Percentiles rank a stretch among this genome's conserved stretches.
Evolutionary conservation across 2,888 invertebrate genomes (phyloP).

Genomic region (Chouioia cunea): DNA sequence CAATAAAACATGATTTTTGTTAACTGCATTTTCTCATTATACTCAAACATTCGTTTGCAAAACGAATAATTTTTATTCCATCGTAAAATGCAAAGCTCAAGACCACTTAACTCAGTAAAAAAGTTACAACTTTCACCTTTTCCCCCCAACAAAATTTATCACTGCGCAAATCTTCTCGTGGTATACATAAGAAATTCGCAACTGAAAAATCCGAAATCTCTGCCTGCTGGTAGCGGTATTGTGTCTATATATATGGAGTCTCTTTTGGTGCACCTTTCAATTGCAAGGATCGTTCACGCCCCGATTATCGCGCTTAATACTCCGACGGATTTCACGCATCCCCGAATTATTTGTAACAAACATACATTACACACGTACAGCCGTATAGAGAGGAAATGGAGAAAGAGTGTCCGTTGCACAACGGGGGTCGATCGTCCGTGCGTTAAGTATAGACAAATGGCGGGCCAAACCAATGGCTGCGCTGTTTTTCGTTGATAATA

Average conservation of each 20-base stretch:
- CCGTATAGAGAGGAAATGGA: constrained; percentile 34
- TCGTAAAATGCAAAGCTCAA: too few relatives aligned
- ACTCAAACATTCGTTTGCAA: too few relatives aligned
- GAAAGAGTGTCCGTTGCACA: constrained; percentile 30
- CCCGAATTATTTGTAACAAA: constrained; percentile 62
- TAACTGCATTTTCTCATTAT: too few relatives aligned
- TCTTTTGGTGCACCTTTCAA: background rate
- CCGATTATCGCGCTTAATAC: constrained; percentile 64
- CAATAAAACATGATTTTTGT: background rate
- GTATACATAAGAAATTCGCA: too few relatives aligned
- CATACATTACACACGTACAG: background rate
- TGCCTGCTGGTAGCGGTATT: constrained; percentile 10
- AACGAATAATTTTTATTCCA: too few relatives aligned
- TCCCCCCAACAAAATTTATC: too few relatives aligned
- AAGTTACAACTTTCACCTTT: too few relatives aligned
- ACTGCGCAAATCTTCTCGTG: too few relatives aligned
- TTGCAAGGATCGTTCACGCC: constrained; percentile 59
- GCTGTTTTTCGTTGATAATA: constrained; percentile 14
- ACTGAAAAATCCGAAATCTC: constrained; percentile 8
- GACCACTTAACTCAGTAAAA: too few relatives aligned
- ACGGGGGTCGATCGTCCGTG: constrained; percentile 28
- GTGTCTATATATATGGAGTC: too few relatives aligned
- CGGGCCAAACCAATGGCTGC: constrained; percentile 3
- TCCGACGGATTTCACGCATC: constrained; percentile 67
- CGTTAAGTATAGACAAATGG: constrained; percentile 2